A percentile compares a stretch with the other conserved stretches of the same genome.
Evolutionary conservation across 2,797 vertebrate species (phyloP).

Genomic region (Sphaeramia orbicularis): DNA sequence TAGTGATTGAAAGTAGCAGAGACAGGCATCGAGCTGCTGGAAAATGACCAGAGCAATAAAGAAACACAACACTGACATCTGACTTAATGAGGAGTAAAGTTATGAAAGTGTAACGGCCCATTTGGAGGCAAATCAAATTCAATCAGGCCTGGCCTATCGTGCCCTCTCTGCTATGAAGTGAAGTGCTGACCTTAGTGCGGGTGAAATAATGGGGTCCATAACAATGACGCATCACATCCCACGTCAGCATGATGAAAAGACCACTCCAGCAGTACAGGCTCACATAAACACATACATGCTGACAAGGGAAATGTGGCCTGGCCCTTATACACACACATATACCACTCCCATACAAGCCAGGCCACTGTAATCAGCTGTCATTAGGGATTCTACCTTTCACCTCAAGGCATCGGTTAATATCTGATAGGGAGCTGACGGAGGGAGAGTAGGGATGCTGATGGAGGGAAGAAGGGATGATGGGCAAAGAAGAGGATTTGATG

Average conservation of each 20-base stretch:
- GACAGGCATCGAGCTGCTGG: slow-evolving; percentile 4
- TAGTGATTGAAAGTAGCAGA: neutral
- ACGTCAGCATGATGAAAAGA: slow-evolving; percentile 41
- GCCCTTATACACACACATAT: neutral
- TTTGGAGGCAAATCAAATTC: slow-evolving; percentile 47
- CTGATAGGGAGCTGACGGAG: slow-evolving; percentile 9
- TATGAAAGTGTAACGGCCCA: slow-evolving; percentile 13
- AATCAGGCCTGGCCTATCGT: slow-evolving; percentile 33
- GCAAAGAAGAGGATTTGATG: slow-evolving; percentile 48
- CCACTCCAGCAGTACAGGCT: slow-evolving; percentile 8
- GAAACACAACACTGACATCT: slow-evolving; percentile 12
- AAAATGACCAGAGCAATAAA: slow-evolving; percentile 7
- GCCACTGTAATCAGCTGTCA: too few relatives aligned
- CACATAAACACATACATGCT: slow-evolving; percentile 27
- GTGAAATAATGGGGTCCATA: slow-evolving; percentile 27
- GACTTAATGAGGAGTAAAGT: slow-evolving; percentile 41
- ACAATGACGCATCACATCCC: slow-evolving; percentile 24
- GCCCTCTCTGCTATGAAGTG: slow-evolving; percentile 1
- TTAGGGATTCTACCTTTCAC: too few relatives aligned
- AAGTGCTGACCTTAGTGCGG: slow-evolving; percentile 51
- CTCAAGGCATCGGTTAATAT: slow-evolving; percentile 25
- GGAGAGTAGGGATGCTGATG: slow-evolving; percentile 16
- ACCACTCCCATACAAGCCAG: slow-evolving; percentile 1
- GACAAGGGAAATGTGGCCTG: slow-evolving; percentile 22
- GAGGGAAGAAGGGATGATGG: slow-evolving; percentile 5